These are phyloP conservation scores for Masticophis lateralis DNA, from an alignment of 2,797 vertebrate species.

Conservation along the genomic window DNA sequence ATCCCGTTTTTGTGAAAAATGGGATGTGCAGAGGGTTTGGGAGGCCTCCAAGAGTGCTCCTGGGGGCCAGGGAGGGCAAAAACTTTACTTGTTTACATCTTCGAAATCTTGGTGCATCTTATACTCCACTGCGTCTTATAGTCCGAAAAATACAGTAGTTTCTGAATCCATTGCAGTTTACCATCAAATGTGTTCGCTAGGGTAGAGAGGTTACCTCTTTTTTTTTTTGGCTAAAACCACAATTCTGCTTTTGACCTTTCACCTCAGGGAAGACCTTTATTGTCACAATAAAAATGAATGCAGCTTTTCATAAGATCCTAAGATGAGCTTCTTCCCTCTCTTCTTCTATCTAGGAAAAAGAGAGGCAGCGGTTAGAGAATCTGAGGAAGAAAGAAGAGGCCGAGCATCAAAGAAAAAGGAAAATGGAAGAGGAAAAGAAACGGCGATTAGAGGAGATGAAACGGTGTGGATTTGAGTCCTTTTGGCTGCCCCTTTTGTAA, in stretches of 20 bases:
- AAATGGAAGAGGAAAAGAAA: constrained; percentile 89
- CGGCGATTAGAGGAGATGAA: constrained; percentile 86
- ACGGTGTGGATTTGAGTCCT: constrained; percentile 70
- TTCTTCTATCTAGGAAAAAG: constrained; percentile 74
- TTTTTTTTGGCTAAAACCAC: not conserved
- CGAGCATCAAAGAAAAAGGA: constrained; percentile 86
- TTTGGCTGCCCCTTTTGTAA: not conserved
- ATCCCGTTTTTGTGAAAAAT: too few species aligned
- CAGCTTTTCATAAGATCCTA: not conserved
- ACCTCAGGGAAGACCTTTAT: not conserved
- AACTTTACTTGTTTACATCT: too few species aligned
- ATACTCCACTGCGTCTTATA: too few species aligned
- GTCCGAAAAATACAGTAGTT: too few species aligned
- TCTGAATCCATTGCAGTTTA: not conserved
- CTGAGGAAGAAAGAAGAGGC: constrained; percentile 90
- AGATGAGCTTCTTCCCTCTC: not conserved
- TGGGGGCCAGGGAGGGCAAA: too few species aligned
- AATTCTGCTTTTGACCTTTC: not conserved
- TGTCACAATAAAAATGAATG: not conserved
- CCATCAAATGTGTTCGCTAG: not conserved
- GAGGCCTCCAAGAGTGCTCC: too few species aligned
- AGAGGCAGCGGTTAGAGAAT: constrained; percentile 84
- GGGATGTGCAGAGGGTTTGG: too few species aligned
- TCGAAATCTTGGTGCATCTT: too few species aligned
- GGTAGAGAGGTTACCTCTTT: not conserved